Evolutionary conservation across 2,888 invertebrate genomes (phyloP).

Genomic region (Corbicula japonica): DNA sequence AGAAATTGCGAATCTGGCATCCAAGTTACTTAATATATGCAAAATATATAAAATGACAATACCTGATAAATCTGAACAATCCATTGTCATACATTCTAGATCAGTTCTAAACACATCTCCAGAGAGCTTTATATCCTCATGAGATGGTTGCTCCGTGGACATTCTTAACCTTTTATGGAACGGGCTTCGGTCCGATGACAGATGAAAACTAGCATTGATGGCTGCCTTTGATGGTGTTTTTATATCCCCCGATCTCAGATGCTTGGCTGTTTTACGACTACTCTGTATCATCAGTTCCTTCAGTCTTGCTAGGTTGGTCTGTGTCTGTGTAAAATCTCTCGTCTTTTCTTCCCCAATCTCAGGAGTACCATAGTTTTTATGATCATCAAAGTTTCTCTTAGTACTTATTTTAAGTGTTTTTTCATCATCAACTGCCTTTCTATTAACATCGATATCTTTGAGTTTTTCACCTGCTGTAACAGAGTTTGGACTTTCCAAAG

Average conservation of each 20-base stretch:
- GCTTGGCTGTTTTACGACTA: constrained; percentile 39
- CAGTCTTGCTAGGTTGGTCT: constrained; percentile 29
- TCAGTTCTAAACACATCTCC: too few relatives aligned
- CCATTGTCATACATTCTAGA: too few relatives aligned
- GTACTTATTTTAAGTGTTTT: constrained; percentile 15
- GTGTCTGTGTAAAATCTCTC: constrained; percentile 46
- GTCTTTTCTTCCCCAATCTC: constrained; percentile 40
- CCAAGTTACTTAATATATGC: too few relatives aligned
- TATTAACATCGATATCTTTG: too few relatives aligned
- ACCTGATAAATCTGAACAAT: too few relatives aligned
- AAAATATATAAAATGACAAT: too few relatives aligned
- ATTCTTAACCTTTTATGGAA: constrained; percentile 42
- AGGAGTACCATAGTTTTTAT: neutral
- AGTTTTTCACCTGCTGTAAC: too few relatives aligned
- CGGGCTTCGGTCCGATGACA: constrained; percentile 32
- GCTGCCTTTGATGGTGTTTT: constrained; percentile 57
- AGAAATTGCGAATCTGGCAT: too few relatives aligned
- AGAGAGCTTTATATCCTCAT: too few relatives aligned
- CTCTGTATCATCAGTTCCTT: constrained; percentile 50
- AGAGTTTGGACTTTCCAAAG: too few relatives aligned
- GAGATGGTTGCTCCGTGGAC: too few relatives aligned
- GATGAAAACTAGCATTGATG: too few relatives aligned
- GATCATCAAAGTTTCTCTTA: constrained; percentile 14
- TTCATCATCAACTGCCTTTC: constrained; percentile 24
- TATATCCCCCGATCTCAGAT: constrained; percentile 31